Evolutionary conservation across 2,797 vertebrate genomes (phyloP).

Genomic region (Gobio occitaniae): DNA sequence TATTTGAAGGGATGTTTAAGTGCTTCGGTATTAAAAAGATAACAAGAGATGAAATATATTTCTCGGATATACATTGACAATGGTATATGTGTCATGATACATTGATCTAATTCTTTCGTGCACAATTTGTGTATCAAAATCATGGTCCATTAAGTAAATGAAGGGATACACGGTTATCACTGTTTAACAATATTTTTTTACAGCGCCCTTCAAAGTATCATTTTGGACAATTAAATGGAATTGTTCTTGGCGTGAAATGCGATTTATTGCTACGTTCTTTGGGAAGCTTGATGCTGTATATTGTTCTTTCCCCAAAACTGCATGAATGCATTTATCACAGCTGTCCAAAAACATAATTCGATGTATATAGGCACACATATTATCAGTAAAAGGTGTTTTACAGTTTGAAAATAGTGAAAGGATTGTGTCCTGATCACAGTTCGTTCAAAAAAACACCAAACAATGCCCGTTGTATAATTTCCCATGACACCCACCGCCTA

Average conservation of each 20-base stretch:
- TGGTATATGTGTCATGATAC: not conserved
- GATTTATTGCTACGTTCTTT: slow-evolving; percentile 21
- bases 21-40: slow-evolving; percentile 46
- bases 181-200: slow-evolving; percentile 29
- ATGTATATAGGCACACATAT: slow-evolving; percentile 23
- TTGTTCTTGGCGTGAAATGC: slow-evolving; percentile 38
- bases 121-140: slow-evolving; percentile 39
- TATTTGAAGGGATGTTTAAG: slow-evolving; percentile 43
- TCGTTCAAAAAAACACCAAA: slow-evolving; percentile 35
- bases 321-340: slow-evolving; percentile 19
- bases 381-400: slow-evolving; percentile 21
- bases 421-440: slow-evolving; percentile 26
- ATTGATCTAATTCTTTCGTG: slow-evolving; percentile 15
- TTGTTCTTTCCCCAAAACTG: slow-evolving; percentile 3
- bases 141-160: slow-evolving; percentile 21
- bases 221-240: slow-evolving; percentile 24
- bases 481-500: slow-evolving; percentile 38
- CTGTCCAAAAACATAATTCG: slow-evolving; percentile 29
- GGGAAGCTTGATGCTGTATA: slow-evolving; percentile 15
- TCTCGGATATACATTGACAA: slow-evolving; percentile 21
- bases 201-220: slow-evolving; percentile 11
- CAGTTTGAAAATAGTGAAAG: slow-evolving; percentile 32
- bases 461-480: slow-evolving; percentile 32
- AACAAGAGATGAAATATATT: slow-evolving; percentile 35
- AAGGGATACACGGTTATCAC: slow-evolving; percentile 12